A percentile compares a stretch with the other conserved stretches of the same genome.
Evolutionary conservation across 2,797 vertebrate species (phyloP).

Genomic region (Leucoraja ocellata): DNA sequence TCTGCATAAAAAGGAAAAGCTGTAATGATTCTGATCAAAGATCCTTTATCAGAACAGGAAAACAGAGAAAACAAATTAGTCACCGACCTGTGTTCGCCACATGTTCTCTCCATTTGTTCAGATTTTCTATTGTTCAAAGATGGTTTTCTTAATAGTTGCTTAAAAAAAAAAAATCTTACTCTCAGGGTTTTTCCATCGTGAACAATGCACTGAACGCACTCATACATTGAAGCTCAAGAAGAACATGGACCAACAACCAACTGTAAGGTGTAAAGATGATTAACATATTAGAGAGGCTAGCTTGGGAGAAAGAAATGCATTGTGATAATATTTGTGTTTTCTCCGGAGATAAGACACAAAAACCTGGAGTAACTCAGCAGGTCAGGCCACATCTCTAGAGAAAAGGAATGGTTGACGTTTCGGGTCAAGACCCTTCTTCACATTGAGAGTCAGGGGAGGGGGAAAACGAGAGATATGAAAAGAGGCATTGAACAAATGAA

Average conservation of each 20-base stretch:
- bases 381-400: too few relatives aligned
- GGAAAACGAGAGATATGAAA: too few relatives aligned
- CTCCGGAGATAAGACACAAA: not conserved
- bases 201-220: not conserved
- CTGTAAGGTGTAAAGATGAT: not conserved
- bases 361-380: too few relatives aligned
- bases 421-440: too few relatives aligned
- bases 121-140: not conserved
- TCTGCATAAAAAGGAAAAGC: too few relatives aligned
- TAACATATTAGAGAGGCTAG: not conserved
- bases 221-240: not conserved
- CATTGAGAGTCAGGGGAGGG: too few relatives aligned
- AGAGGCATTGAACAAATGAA: too few relatives aligned
- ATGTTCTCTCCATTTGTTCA: not conserved
- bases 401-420: too few relatives aligned
- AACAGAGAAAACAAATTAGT: too few relatives aligned
- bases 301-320: not conserved
- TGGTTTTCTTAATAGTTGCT: not conserved
- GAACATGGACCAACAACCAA: not conserved
- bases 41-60: too few relatives aligned
- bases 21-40: too few relatives aligned
- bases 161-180: not conserved
- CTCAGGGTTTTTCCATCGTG: not conserved
- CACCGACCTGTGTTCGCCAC: too few relatives aligned
- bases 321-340: not conserved